These are phyloP conservation scores for Ctenopoma kingsleyae DNA, from an alignment of 2,797 vertebrate genomes.

Conservation along the genomic window DNA sequence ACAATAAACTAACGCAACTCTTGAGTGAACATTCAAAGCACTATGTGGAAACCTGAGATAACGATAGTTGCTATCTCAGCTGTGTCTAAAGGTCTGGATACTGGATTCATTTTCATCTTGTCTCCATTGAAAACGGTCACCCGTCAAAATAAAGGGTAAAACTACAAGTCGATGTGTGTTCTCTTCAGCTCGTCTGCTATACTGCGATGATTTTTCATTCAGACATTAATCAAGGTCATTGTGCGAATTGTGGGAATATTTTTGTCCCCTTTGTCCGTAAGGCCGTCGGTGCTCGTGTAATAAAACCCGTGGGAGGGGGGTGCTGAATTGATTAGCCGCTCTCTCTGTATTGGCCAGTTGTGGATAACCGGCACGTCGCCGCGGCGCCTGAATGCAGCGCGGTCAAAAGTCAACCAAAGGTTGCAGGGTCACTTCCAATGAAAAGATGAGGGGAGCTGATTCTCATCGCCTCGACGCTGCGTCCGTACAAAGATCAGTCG, in stretches of 20 bases:
- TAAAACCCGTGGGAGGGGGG: conserved; percentile 57
- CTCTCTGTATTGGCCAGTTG: conserved; percentile 72
- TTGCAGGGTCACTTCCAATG: conserved; percentile 79
- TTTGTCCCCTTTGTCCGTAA: conserved; percentile 68
- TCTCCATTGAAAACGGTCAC: conserved; percentile 44
- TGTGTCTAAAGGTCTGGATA: conserved; percentile 35
- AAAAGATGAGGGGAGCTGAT: conserved; percentile 77
- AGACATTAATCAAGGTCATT: conserved; percentile 53
- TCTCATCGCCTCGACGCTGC: conserved; percentile 67
- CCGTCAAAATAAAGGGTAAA: conserved; percentile 64
- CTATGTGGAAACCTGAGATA: conserved; percentile 44
- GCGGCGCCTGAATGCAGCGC: conserved; percentile 72
- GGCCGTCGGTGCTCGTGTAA: conserved; percentile 61
- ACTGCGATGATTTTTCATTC: conserved; percentile 13
- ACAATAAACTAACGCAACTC: conserved; percentile 14
- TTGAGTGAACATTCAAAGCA: conserved; percentile 51
- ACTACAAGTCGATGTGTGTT: conserved; percentile 6
- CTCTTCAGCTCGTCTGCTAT: neutral
- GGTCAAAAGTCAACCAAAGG: conserved; percentile 87
- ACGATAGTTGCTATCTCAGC: conserved; percentile 26
- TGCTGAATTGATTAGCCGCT: conserved; percentile 77
- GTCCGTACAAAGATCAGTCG: conserved; percentile 74
- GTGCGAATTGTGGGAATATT: conserved; percentile 71
- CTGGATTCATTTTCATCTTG: conserved; percentile 27
- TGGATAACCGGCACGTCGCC: conserved; percentile 58